Base-by-base conservation (phyloP, 2,113 vertebrate genomes). In the Syngnathoides biaculeatus region DNA sequence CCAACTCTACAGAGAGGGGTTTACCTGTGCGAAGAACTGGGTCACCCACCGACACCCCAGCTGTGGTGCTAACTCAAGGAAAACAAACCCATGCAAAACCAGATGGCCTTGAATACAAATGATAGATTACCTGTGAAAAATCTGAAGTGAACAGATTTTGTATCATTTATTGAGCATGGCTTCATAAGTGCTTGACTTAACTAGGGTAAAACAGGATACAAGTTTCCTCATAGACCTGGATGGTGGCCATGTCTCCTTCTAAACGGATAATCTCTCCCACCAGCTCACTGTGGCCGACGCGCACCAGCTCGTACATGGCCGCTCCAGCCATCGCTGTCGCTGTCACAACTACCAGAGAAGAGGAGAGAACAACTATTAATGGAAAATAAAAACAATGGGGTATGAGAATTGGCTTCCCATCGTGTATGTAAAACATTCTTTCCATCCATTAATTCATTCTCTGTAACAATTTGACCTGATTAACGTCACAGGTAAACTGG, bases 141-240 rank as follows among this genome's bases (percentile, higher is more conserved):
- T 53, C 7, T 11, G n/a, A 8, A 43, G 13, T 43, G 17, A 8
- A 48, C 48, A 50, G 20, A 14, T 50, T 20, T 50, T 2, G 48
- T 50, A 50, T n/a, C 20, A 50, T 50, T 50, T 8, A 50, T n/a
- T 50, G 48, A 50, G 48, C 19, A 50, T 50, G 8, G 48, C 48
- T n/a, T 50, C 8, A 19, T n/a, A 20, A 52, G 24, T 56, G 24
- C 27, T 53, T 53, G 50, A 12, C 50, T 56, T 9, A 14, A 55
- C 14, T 5, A 12, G 22, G 13, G 53, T 55, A 22, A 19, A 30
- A 86, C 93, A 96, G 94, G 97, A 99, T 99, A 98, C 97, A 99
- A 0, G 97, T 99, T 91, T 99, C 97, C 86, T 99, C 97, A n/a
- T 99, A 99, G 70, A 99, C 97, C 85, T 99, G 97, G 67, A 99